These are phyloP conservation scores for Aleiodes leptofemur DNA, from an alignment of 2,888 invertebrate species.

Conservation along the genomic window DNA sequence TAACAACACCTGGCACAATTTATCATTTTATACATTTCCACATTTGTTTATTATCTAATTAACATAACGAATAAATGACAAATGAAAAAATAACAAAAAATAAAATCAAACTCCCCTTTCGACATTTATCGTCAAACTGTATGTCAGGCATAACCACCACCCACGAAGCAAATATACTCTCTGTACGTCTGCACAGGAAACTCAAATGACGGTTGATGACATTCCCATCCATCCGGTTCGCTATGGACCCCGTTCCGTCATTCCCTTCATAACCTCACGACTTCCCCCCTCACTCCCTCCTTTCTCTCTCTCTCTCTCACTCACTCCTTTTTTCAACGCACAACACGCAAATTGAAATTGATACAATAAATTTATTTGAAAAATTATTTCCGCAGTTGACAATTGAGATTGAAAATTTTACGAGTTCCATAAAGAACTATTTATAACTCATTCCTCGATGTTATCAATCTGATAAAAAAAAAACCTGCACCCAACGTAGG, in stretches of 20 bases:
- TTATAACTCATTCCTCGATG: too few species aligned
- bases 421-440: too few species aligned
- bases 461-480: too few species aligned
- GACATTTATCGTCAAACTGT: slow-evolving; percentile 48
- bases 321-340: too few species aligned
- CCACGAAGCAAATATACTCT: slow-evolving; percentile 40
- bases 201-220: slow-evolving; percentile 66
- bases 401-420: background rate
- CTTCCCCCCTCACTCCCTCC: background rate
- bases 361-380: background rate
- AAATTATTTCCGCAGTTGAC: background rate
- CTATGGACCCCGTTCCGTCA: slow-evolving; percentile 62
- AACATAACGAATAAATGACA: slow-evolving; percentile 45
- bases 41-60: slow-evolving; percentile 42
- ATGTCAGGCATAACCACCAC: slow-evolving; percentile 42
- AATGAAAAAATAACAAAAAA: slow-evolving; percentile 41
- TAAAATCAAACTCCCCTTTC: slow-evolving; percentile 40
- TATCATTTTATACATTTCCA: slow-evolving; percentile 40
- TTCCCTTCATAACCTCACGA: slow-evolving; percentile 54
- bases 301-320: too few species aligned
- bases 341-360: background rate
- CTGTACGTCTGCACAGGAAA: slow-evolving; percentile 61
- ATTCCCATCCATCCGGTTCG: slow-evolving; percentile 68
- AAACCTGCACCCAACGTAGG: too few species aligned
- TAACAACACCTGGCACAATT: slow-evolving; percentile 38